Evolutionary conservation across 2,797 vertebrate genomes (phyloP), one percentile per base, ranked within the genome.

Genomic region (Myripristis jacobus): DNA sequence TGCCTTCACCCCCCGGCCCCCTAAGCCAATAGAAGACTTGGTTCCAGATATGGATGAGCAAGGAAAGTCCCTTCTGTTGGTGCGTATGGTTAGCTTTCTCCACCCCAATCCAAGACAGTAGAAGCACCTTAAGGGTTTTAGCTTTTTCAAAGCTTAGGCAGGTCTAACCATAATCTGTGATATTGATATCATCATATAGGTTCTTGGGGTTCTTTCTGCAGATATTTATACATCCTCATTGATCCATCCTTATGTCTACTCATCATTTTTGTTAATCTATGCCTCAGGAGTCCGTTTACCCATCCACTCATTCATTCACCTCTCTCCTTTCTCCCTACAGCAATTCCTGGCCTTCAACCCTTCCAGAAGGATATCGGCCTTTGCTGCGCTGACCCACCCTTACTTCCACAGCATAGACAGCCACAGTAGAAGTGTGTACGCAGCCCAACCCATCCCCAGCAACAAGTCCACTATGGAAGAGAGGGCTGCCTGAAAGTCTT

Each of bases 311-410:
- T n/a, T 62, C 27, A 66, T 8, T 71, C 5, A 43, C 29, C 31
- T 53, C 48, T 48, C 21, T n/a, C 24, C 18, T 74, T 29, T 77
- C 56, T 85, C 43, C 66, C 68, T 91, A 60, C 94, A 99, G 98
- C 98, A 97, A 94, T 98, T 97, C 87, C 93, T 99, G 77, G 95
- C 94, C 0, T 99, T 99, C 92, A 98, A 96, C 85, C 97, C 98
- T 67, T 94, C 95, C 88, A 96, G 97, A 91, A 96, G 98, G 88
- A 96, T 97, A 95, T 98, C 98, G 0, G 97, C 98, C 21, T 98
- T 96, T 25, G 89, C 94, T 68, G 97, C 98, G n/a, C 93, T 99
- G 79, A 96, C 93, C 89, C 97, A 99, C 81, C 93, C 96, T 0
- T 99, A 99, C 91, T 99, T 99, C 91, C 96, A 95, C 48, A 96